Percentiles rank a stretch among this genome's conserved stretches.
Evolutionary conservation across 1,140 invertebrate genomes (phyloP).

Genomic region (Helicoverpa zea): DNA sequence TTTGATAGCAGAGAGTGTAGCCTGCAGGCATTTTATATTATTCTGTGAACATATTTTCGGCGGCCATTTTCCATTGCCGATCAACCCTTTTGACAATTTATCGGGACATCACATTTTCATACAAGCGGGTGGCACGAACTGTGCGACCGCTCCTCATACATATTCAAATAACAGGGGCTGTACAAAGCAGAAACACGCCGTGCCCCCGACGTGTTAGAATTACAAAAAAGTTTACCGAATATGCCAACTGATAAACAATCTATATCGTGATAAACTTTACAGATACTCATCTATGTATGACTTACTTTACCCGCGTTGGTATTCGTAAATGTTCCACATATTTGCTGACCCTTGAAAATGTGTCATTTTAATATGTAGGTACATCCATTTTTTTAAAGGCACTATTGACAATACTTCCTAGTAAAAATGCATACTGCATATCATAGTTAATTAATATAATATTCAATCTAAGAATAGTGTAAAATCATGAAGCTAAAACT

Average conservation of each 20-base stretch:
- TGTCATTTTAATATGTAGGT: neutral
- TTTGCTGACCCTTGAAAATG: constrained; percentile 1
- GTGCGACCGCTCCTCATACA: constrained; percentile 79
- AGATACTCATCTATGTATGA: constrained; percentile 35
- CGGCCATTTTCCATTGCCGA: constrained; percentile 78
- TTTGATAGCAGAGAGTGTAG: constrained; percentile 51
- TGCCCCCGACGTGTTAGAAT: constrained; percentile 79
- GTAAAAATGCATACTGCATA: constrained; percentile 7
- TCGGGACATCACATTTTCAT: constrained; percentile 85
- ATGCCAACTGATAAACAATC: constrained; percentile 76
- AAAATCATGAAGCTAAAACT: neutral
- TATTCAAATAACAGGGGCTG: constrained; percentile 81
- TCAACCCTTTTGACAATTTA: constrained; percentile 85
- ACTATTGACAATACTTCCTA: neutral
- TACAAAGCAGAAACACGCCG: constrained; percentile 81
- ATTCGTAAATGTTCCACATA: constrained; percentile 36
- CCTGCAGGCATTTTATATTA: constrained; percentile 58
- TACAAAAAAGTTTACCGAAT: constrained; percentile 78
- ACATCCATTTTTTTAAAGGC: constrained; percentile 21
- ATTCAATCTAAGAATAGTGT: neutral
- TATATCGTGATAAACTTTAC: constrained; percentile 62
- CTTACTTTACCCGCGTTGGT: neutral
- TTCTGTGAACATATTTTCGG: constrained; percentile 66
- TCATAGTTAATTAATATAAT: constrained; percentile 2
- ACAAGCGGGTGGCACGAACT: constrained; percentile 74